phyloP scores from a whole-genome alignment of 2,888 invertebrate species.

The Tenthredo amoena region DNA sequence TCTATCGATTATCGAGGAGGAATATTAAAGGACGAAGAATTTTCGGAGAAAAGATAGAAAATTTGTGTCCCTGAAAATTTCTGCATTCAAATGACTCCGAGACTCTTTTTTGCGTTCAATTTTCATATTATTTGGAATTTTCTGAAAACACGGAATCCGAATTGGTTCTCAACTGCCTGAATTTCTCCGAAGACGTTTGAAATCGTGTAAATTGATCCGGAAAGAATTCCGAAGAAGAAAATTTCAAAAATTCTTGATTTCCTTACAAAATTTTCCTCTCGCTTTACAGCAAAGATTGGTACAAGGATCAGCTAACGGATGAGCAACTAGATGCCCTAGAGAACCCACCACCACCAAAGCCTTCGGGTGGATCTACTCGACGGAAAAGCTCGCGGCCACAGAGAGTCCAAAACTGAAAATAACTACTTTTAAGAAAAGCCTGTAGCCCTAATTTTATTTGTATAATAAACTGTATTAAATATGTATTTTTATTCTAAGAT shows the following conservation, averaged over 20 bases:
- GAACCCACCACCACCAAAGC: slow-evolving; percentile 86
- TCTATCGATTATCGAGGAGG: neutral
- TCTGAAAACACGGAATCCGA: no score
- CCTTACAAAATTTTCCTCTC: slow-evolving; percentile 59
- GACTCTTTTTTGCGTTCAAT: neutral
- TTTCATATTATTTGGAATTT: neutral
- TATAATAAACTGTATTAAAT: slow-evolving; percentile 52
- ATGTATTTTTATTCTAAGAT: neutral
- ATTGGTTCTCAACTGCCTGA: no score
- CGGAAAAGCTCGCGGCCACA: slow-evolving; percentile 78
- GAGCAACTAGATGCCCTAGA: slow-evolving; percentile 89
- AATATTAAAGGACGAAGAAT: neutral
- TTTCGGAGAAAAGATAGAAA: neutral
- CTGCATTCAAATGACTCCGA: neutral
- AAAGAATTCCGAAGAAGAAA: neutral
- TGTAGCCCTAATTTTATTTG: slow-evolving; percentile 56
- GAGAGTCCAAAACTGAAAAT: slow-evolving; percentile 58
- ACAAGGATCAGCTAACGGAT: slow-evolving; percentile 91
- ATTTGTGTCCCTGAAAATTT: neutral
- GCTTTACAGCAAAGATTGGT: slow-evolving; percentile 90
- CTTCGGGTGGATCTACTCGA: slow-evolving; percentile 78
- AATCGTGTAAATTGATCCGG: no score
- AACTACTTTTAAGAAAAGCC: slow-evolving; percentile 2
- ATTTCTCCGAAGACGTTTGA: no score
- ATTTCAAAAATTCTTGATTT: slow-evolving; percentile 55